Conservation (phyloP, 1,140 invertebrate species). For the Caenorhabditis elegans region WBcel235 BX284604.4:7914001-7914500, state of each 20-base stretch:
- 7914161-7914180: slow-evolving; percentile 44
- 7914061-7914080: neutral
- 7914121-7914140: slow-evolving; percentile 50
- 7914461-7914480: neutral
- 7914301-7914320: neutral
- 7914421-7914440: neutral
- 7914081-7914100: neutral
- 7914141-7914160: slow-evolving; percentile 58
- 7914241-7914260: slow-evolving; percentile 32
- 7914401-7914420: neutral
- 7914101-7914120: slow-evolving; percentile 15
- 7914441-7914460: neutral
- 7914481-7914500: slow-evolving; percentile 25
- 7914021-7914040: slow-evolving; percentile 11
- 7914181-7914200: slow-evolving; percentile 4
- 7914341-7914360: neutral
- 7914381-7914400: slow-evolving; percentile 6
- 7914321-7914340: slow-evolving; percentile 4
- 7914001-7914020: neutral
- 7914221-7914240: slow-evolving; percentile 21
- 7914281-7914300: too few species aligned
- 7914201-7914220: slow-evolving; percentile 6
- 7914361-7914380: neutral
- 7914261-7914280: neutral
- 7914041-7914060: slow-evolving; percentile 23